Base-by-base conservation (phyloP, 2,888 invertebrate species). In the Drosophila percnosoma region DNA sequence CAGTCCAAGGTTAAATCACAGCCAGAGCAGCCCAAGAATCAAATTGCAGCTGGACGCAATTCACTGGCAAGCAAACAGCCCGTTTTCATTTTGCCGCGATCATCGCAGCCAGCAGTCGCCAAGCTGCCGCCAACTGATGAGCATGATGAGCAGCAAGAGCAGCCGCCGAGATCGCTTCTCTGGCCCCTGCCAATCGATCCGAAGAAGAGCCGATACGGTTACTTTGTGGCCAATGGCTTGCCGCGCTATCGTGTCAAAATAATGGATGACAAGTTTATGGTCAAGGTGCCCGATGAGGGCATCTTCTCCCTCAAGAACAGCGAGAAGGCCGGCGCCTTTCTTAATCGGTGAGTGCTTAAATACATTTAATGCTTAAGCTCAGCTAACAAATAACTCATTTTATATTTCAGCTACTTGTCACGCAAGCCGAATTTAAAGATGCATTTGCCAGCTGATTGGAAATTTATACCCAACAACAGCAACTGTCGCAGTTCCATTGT, bases 161-260 rank as follows among this genome's bases (percentile, higher is more conserved):
- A 29, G 8, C 0, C 55, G 55, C 4, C 7, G 4, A 55, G 5
- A 29, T 38, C 27, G 13, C 4, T 15, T 4, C 4, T 10, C 4
- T 13, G 24, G 11, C 13, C 15, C 8, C 45, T 10, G n/a, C 2
- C 6, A n/a, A 11, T 5, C 27, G 51, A n/a, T 29, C n/a, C 29
- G 1, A 31, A 7, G 2, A 64, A 62, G 1, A 11, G 21, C 1
- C 51, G 7, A 13, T 87, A 87, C 55, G 92, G 92, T 5, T 89
- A 80, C 36, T 65, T 92, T 58, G 75, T 74, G 15, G 82, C 91
- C 10, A 68, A 80, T 11, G 58, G 80, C 2, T 51, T 91, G 63
- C 91, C 89, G 0, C 89, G 82, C 11, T 92, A 82, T 64, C 86
- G 89, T 4, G 91, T 83, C 4, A 92, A 91, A 62, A 67, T 83